Percentiles rank a stretch among this genome's conserved stretches.
Conservation (phyloP, 64 coral and sea anemone species). For the Pocillopora verrucosa region DNA sequence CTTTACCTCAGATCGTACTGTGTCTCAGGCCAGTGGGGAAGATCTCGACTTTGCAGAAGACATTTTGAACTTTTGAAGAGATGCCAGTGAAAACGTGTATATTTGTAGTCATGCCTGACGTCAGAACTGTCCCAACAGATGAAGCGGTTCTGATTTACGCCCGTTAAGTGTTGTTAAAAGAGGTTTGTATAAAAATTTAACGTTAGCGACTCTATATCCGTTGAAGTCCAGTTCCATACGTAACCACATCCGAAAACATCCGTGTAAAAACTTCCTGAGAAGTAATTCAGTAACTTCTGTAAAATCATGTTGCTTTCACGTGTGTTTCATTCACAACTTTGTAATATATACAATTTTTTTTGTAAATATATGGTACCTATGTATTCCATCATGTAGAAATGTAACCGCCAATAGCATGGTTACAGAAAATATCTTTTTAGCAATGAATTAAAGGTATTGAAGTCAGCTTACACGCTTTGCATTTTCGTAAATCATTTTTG, state of each 20-base stretch:
- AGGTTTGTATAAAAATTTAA: no score
- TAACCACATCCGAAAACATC: no score
- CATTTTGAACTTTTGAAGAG: slow-evolving; percentile 41
- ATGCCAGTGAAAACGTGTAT: not conserved
- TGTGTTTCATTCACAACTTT: not conserved
- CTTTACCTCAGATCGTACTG: slow-evolving; percentile 79
- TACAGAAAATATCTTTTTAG: not conserved
- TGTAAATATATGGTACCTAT: not conserved
- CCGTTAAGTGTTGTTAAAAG: no score
- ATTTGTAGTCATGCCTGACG: not conserved
- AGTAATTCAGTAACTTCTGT: no score
- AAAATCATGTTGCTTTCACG: not conserved
- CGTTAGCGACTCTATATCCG: no score
- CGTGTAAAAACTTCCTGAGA: no score
- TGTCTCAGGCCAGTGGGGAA: slow-evolving; percentile 71
- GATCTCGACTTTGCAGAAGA: slow-evolving; percentile 89
- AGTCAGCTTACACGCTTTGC: not conserved
- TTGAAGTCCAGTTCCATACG: no score
- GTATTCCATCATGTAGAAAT: not conserved
- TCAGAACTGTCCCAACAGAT: no score
- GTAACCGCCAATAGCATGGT: not conserved
- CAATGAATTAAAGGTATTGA: not conserved
- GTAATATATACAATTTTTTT: not conserved
- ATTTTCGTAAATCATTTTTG: no score
- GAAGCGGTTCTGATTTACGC: no score